Percentiles rank a stretch among this genome's conserved stretches.
These are phyloP conservation scores for Anguilla rostrata DNA, from an alignment of 2,113 vertebrate species.

Conservation along the genomic window DNA sequence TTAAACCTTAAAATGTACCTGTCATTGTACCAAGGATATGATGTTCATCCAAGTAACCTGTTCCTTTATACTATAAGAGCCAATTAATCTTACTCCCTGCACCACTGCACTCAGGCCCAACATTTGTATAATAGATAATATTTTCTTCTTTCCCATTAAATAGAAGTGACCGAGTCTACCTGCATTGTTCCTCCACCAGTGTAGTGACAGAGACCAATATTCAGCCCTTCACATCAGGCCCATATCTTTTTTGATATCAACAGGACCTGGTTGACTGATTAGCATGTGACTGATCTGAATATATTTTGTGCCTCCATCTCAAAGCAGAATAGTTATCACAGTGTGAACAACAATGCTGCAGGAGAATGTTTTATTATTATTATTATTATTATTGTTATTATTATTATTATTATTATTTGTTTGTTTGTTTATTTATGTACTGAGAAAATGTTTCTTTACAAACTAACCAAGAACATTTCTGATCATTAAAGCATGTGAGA, in stretches of 20 bases:
- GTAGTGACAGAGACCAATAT: neutral
- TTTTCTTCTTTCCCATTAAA: neutral
- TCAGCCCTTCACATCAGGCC: neutral
- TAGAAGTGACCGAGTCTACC: neutral
- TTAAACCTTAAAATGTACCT: neutral
- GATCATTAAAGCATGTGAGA: too few relatives aligned
- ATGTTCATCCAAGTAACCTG: neutral
- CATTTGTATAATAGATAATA: neutral
- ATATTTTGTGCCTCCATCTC: neutral
- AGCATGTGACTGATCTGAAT: neutral
- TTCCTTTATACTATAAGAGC: neutral
- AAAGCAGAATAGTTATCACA: too few relatives aligned
- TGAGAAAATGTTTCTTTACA: too few relatives aligned
- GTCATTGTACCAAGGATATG: neutral
- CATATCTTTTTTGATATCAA: neutral
- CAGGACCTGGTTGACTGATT: neutral
- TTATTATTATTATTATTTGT: too few relatives aligned
- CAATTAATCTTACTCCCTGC: neutral
- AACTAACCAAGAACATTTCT: too few relatives aligned
- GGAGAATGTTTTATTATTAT: too few relatives aligned
- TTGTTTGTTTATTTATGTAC: too few relatives aligned
- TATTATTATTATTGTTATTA: too few relatives aligned
- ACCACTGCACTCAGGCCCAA: neutral
- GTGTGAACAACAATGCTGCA: too few relatives aligned
- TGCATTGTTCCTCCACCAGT: neutral